phyloP scores from a whole-genome alignment of 2,888 invertebrate genomes.

The Synanthedon myopaeformis region DNA sequence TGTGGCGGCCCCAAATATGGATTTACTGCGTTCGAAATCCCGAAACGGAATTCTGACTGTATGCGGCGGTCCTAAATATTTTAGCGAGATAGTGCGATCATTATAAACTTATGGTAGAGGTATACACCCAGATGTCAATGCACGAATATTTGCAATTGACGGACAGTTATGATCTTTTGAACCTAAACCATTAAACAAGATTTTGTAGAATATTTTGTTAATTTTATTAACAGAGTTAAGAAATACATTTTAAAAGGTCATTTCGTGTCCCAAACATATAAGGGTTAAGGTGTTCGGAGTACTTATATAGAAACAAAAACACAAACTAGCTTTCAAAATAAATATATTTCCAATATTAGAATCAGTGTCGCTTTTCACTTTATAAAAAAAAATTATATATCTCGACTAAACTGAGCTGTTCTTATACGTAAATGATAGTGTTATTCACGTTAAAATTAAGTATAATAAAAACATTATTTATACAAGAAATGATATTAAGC shows the following conservation, averaged over 20 bases:
- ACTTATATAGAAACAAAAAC: constrained; percentile 27
- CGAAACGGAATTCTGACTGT: no score
- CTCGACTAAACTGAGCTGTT: constrained; percentile 58
- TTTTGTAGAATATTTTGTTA: no score
- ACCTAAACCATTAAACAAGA: neutral
- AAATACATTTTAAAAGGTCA: neutral
- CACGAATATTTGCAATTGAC: constrained; percentile 12
- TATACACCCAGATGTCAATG: constrained; percentile 21
- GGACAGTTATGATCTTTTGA: neutral
- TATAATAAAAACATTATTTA: constrained; percentile 50
- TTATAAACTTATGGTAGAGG: no score
- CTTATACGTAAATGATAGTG: constrained; percentile 63
- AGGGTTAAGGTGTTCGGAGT: constrained; percentile 44
- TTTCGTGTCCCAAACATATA: constrained; percentile 10
- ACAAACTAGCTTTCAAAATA: constrained; percentile 61
- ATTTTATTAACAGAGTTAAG: no score
- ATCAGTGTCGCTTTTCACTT: constrained; percentile 63
- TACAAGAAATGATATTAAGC: constrained; percentile 30
- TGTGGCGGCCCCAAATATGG: no score
- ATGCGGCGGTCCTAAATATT: no score
- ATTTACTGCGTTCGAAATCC: no score
- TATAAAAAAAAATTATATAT: constrained; percentile 24
- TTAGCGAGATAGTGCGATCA: no score
- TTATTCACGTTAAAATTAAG: constrained; percentile 57
- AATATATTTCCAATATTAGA: constrained; percentile 55